Conservation (phyloP, 2,888 invertebrate species). For the Chironomus tentans region DNA sequence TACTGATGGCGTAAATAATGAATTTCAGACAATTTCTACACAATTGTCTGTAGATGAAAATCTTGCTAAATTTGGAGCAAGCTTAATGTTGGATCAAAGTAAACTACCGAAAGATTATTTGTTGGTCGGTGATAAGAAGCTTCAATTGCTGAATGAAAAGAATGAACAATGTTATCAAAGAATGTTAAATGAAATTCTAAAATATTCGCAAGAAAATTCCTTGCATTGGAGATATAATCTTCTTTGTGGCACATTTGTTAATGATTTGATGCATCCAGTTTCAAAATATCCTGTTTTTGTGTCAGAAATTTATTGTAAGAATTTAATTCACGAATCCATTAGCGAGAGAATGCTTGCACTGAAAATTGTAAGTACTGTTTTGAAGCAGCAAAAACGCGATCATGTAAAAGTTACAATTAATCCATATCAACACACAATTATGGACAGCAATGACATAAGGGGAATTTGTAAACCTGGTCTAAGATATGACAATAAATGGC, state of each 20-base stretch:
- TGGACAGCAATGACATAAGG: conserved; percentile 33
- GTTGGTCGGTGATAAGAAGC: conserved; percentile 28
- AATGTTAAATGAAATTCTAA: conserved; percentile 44
- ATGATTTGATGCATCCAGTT: conserved; percentile 62
- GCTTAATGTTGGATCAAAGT: conserved; percentile 36
- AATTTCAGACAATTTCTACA: conserved; percentile 55
- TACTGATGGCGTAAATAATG: conserved; percentile 47
- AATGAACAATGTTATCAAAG: conserved; percentile 47
- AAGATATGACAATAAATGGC: conserved; percentile 64
- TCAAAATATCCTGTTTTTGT: conserved; percentile 53
- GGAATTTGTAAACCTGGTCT: conserved; percentile 40
- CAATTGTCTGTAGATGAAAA: conserved; percentile 47
- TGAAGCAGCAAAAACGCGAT: conserved; percentile 63
- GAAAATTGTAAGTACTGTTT: conserved; percentile 50
- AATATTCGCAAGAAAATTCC: conserved; percentile 29
- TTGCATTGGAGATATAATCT: conserved; percentile 78
- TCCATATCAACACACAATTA: conserved; percentile 45
- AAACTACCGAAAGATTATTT: conserved; percentile 35
- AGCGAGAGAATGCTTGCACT: conserved; percentile 65
- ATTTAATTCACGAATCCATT: conserved; percentile 68
- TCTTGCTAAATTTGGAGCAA: conserved; percentile 45
- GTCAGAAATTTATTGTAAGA: conserved; percentile 54
- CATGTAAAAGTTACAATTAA: conserved; percentile 52
- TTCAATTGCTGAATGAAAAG: conserved; percentile 41
- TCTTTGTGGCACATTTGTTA: conserved; percentile 64